These are phyloP conservation scores for Apis cerana DNA, from an alignment of 1,140 invertebrate species.

Conservation along the genomic window DNA sequence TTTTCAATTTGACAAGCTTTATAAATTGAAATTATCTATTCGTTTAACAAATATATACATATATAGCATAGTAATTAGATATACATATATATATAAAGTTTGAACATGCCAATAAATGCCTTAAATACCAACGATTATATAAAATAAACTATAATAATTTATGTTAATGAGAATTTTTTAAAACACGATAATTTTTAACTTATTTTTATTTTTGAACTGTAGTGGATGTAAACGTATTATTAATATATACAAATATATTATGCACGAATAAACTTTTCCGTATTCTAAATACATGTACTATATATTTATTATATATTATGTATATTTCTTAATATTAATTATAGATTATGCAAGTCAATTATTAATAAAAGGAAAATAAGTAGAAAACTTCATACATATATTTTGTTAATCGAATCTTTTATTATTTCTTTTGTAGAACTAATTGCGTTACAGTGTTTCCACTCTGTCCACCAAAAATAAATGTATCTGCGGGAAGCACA, in stretches of 20 bases:
- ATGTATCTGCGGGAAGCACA: slow-evolving; percentile 89
- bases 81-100: neutral
- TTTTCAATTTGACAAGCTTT: neutral
- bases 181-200: slow-evolving; percentile 18
- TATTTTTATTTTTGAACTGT: slow-evolving; percentile 7
- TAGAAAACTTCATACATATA: neutral
- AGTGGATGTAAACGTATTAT: slow-evolving; percentile 8
- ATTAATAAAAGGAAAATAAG: slow-evolving; percentile 1
- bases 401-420: neutral
- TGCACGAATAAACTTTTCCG: slow-evolving; percentile 57
- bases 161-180: slow-evolving; percentile 16
- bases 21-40: neutral
- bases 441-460: slow-evolving; percentile 90
- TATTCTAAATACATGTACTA: neutral
- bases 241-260: slow-evolving; percentile 17
- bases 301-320: neutral
- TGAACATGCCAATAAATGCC: slow-evolving; percentile 33
- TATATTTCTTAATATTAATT: neutral
- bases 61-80: neutral
- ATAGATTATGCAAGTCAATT: slow-evolving; percentile 12
- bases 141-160: slow-evolving; percentile 21
- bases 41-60: neutral
- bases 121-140: slow-evolving; percentile 34
- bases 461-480: slow-evolving; percentile 91
- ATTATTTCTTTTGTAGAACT: slow-evolving; percentile 64